Evolutionary conservation across 2,113 vertebrate genomes (phyloP), one percentile per base, ranked within the genome.

Genomic region (Ameiurus melas): DNA sequence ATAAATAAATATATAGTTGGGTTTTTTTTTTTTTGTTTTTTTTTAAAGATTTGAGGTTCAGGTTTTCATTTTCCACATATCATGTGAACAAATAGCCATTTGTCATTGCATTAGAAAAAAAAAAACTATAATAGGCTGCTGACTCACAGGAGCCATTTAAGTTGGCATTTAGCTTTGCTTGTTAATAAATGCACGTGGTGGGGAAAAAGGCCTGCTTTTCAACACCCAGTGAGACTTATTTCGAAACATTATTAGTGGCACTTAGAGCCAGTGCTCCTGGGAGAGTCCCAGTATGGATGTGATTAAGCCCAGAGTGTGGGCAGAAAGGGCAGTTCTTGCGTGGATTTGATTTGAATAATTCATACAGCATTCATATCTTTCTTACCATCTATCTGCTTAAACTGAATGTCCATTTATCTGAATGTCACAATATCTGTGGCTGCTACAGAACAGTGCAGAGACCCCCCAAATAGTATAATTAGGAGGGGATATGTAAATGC

Each of bases 191-290:
- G 93, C 92, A 89, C 83, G 20, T 16, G 77, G 85, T 71, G 57
- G 64, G 89, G 92, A 93, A 87, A 90, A 88, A 90, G 85, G 58
- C 62, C 57, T 43, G 68, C 88, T 91, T 94, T 94, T 94, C 93
- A 93, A 86, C 93, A 93, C 94, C 83, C 87, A 33, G 85, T 88
- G 85, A 93, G 93, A 94, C 93, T 94, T 92, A 93, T 93, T 93
- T 89, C 82, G 88, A 90, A 82, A 84, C 92, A 91, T 94, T 94
- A 94, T 94, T 94, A 92, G 94, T 92, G 83, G 87, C 92, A 91
- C 93, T 94, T 93, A 90, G 89, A 90, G 91, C 89, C 88, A 36
- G 20, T 70, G 89, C 86, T 92, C 90, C 93, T 90, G 92, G 93
- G 93, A 93, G 91, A 91, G 89, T 86, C 92, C 92, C 93, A 91